A percentile compares a stretch with the other conserved stretches of the same genome.
phyloP scores from a whole-genome alignment of 2,888 invertebrate genomes.

The Mesorhabditis belari region DNA sequence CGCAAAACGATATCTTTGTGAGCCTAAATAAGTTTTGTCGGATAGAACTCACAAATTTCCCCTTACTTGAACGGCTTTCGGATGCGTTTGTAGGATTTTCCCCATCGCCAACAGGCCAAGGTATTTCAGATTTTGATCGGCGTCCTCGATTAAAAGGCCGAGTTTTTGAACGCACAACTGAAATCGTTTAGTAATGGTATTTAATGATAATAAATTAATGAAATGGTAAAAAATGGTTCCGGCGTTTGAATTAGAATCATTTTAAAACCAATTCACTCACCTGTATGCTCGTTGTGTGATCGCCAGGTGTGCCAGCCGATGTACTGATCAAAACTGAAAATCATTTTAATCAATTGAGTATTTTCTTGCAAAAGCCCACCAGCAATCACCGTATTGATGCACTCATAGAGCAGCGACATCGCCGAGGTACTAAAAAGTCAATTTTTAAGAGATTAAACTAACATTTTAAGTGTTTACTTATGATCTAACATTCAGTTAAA shows the following conservation, averaged over 20 bases:
- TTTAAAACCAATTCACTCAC: constrained; percentile 53
- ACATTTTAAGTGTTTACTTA: constrained; percentile 7
- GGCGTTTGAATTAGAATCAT: no score
- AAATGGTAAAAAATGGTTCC: no score
- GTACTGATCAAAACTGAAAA: constrained; percentile 86
- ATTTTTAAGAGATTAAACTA: constrained; percentile 3
- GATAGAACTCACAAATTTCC: constrained; percentile 73
- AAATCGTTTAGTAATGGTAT: no score
- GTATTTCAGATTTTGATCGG: constrained; percentile 94
- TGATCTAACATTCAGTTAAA: not conserved
- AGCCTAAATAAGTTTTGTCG: constrained; percentile 65
- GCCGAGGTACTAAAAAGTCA: constrained; percentile 80
- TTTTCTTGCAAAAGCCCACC: constrained; percentile 54
- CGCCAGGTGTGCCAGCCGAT: constrained; percentile 90
- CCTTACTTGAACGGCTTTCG: constrained; percentile 83
- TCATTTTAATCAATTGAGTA: constrained; percentile 64
- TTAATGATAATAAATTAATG: not conserved
- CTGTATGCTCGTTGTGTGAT: constrained; percentile 93
- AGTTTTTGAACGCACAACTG: constrained; percentile 95
- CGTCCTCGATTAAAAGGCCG: constrained; percentile 94
- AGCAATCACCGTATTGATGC: constrained; percentile 99
- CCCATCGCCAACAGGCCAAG: constrained; percentile 96
- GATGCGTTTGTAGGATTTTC: constrained; percentile 93
- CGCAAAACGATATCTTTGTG: constrained; percentile 96
- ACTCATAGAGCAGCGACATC: constrained; percentile 98